phyloP scores from a whole-genome alignment of 2,888 invertebrate genomes.

The Drosophila eohydei region DNA sequence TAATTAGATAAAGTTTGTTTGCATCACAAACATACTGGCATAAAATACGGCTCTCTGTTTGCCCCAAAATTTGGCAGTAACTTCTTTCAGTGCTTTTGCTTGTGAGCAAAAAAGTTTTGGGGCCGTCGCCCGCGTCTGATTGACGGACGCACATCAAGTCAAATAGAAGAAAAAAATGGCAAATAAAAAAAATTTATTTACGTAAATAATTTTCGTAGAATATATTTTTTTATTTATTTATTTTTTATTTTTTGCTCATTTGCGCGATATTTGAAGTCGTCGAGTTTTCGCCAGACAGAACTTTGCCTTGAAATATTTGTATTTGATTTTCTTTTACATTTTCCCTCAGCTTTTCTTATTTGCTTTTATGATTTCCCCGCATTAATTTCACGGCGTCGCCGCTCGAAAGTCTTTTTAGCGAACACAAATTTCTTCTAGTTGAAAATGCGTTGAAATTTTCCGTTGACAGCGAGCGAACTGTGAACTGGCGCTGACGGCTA shows the following conservation, averaged over 20 bases:
- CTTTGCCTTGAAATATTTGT: slow-evolving; percentile 64
- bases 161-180: slow-evolving; percentile 34
- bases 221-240: slow-evolving; percentile 20
- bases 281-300: slow-evolving; percentile 30
- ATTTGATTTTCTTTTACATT: slow-evolving; percentile 35
- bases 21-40: slow-evolving; percentile 80
- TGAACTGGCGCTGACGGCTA: not conserved
- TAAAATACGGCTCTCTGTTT: slow-evolving; percentile 47
- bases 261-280: slow-evolving; percentile 53
- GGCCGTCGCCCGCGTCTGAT: slow-evolving; percentile 41
- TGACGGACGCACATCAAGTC: slow-evolving; percentile 72
- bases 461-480: slow-evolving; percentile 10
- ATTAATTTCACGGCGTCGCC: slow-evolving; percentile 31
- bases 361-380: slow-evolving; percentile 57
- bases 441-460: slow-evolving; percentile 13
- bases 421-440: slow-evolving; percentile 8
- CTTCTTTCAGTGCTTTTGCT: slow-evolving; percentile 51
- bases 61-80: slow-evolving; percentile 13
- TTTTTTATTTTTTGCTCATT: slow-evolving; percentile 52
- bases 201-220: slow-evolving; percentile 67
- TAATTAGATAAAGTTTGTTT: slow-evolving; percentile 79
- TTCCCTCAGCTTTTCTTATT: slow-evolving; percentile 39
- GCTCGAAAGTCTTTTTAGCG: slow-evolving; percentile 1
- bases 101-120: slow-evolving; percentile 54
- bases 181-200: slow-evolving; percentile 41